phyloP scores from a whole-genome alignment of 2,797 vertebrate genomes.

The Myiothlypis chrysogaster region DNA sequence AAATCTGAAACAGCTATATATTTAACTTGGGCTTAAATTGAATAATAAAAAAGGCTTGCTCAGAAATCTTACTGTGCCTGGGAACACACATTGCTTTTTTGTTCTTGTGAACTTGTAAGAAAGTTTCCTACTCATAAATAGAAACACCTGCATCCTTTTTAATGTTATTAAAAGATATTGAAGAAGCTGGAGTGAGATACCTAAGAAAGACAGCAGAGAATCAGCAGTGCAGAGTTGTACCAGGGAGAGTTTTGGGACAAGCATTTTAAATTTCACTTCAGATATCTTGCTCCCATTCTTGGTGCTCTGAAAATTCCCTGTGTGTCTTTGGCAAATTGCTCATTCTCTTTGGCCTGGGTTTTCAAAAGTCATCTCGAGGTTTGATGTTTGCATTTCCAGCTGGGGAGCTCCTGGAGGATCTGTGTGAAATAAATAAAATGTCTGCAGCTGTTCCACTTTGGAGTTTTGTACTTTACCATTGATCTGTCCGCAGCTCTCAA shows the following conservation, averaged over 20 bases:
- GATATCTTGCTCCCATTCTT: not conserved
- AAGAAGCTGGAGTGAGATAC: not conserved
- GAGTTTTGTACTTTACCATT: not conserved
- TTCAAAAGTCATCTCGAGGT: not conserved
- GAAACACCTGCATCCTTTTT: not conserved
- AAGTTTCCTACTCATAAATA: not conserved
- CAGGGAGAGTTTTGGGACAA: not conserved
- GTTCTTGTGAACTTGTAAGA: not conserved
- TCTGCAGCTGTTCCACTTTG: not conserved
- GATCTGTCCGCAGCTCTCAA: not conserved
- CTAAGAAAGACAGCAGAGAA: not conserved
- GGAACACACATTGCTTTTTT: slow-evolving; percentile 2
- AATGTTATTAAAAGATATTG: not conserved
- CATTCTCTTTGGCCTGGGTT: not conserved
- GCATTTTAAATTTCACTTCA: not conserved
- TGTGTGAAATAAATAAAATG: not conserved
- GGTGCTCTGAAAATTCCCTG: not conserved
- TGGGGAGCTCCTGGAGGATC: not conserved
- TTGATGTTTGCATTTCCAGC: not conserved
- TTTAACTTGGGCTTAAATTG: slow-evolving; percentile 47
- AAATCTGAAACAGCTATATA: slow-evolving; percentile 38
- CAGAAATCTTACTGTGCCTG: slow-evolving; percentile 11
- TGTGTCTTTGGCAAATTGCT: not conserved
- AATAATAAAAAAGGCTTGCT: slow-evolving; percentile 48
- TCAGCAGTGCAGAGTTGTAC: not conserved